These are phyloP conservation scores for Sphenodon punctatus DNA, from an alignment of 2,797 vertebrate genomes.

Conservation along the genomic window DNA sequence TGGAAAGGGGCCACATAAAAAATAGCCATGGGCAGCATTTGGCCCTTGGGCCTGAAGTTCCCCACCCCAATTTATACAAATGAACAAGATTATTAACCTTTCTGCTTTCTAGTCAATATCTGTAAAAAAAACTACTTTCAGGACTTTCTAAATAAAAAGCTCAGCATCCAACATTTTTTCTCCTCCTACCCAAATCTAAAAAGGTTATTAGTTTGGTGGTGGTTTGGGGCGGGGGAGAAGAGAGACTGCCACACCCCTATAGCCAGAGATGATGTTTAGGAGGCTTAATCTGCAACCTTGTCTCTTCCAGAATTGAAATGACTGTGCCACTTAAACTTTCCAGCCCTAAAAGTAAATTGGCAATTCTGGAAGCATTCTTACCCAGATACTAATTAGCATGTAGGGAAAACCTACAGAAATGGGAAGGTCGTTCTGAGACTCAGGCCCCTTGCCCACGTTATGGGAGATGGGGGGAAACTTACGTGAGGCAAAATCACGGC, in stretches of 20 bases:
- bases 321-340: neutral
- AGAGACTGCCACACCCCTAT: too few relatives aligned
- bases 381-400: neutral
- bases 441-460: too few relatives aligned
- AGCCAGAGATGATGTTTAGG: neutral
- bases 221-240: neutral
- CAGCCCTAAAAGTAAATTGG: neutral
- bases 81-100: neutral
- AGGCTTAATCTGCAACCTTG: neutral
- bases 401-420: neutral
- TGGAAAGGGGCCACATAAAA: too few relatives aligned
- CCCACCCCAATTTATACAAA: neutral
- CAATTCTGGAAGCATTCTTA: neutral
- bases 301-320: neutral
- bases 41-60: too few relatives aligned
- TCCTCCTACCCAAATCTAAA: neutral
- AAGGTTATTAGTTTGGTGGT: neutral
- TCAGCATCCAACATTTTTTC: fast-evolving
- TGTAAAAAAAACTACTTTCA: fast-evolving
- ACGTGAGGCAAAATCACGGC: too few relatives aligned
- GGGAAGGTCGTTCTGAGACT: neutral
- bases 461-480: too few relatives aligned
- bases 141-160: fast-evolving
- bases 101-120: fast-evolving
- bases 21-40: too few relatives aligned